These are phyloP conservation scores for Manacus vitellinus DNA, from an alignment of 2,113 vertebrate genomes.

Conservation along the genomic window DNA sequence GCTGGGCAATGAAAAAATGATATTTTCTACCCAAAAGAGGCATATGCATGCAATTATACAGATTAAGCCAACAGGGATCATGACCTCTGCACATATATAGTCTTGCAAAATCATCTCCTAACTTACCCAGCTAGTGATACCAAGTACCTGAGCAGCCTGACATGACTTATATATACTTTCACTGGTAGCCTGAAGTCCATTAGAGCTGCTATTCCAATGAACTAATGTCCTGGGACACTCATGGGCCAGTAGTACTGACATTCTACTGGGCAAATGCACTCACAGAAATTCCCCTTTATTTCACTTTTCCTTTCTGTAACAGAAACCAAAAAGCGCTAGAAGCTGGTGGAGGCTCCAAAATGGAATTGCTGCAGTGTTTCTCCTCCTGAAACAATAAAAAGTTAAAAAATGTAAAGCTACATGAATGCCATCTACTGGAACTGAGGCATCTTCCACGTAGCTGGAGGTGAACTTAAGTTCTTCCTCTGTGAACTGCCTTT, in stretches of 20 bases:
- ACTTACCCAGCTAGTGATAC: neutral
- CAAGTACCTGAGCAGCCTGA: neutral
- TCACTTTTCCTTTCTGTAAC: neutral
- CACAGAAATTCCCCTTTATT: neutral
- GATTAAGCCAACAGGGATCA: neutral
- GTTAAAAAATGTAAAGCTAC: constrained; percentile 5
- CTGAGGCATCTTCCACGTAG: neutral
- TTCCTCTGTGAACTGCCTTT: neutral
- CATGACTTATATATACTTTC: neutral
- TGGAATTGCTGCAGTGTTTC: neutral
- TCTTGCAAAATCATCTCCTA: neutral
- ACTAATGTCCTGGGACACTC: neutral
- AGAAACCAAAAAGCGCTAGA: neutral
- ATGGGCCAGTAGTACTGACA: neutral
- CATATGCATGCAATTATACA: neutral
- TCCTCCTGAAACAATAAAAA: neutral
- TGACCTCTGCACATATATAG: neutral
- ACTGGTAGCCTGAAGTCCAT: neutral
- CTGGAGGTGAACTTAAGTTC: neutral
- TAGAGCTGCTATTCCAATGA: neutral
- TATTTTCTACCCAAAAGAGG: neutral
- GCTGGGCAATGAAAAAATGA: neutral
- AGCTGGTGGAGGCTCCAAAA: neutral
- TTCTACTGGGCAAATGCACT: neutral
- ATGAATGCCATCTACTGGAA: constrained; percentile 43